Conservation (phyloP, 23 tunicate species). For the Styela clava region DNA sequence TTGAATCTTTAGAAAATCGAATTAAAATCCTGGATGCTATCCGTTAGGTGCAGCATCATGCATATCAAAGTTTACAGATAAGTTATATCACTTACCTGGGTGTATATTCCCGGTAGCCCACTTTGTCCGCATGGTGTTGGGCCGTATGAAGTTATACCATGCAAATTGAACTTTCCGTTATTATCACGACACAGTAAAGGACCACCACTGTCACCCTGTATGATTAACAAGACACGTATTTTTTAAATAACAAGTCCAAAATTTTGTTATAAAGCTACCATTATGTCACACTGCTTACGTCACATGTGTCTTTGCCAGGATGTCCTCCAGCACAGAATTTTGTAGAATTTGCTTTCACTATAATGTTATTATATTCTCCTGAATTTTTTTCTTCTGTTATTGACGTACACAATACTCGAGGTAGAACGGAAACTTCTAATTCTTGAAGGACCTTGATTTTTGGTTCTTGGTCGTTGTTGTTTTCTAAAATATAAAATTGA, state of each 20-base stretch:
- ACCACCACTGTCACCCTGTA: slow-evolving; percentile 73
- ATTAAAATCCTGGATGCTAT: too few relatives aligned
- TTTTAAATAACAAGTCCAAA: background rate
- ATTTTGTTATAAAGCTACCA: too few relatives aligned
- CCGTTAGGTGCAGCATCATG: too few relatives aligned
- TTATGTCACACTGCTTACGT: too few relatives aligned
- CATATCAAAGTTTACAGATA: too few relatives aligned
- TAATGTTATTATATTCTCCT: background rate
- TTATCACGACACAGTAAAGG: slow-evolving; percentile 49
- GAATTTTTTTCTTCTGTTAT: slow-evolving; percentile 15
- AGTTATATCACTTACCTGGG: slow-evolving; percentile 35
- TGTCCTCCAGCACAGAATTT: slow-evolving; percentile 61
- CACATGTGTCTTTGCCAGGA: slow-evolving; percentile 44
- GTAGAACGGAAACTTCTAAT: slow-evolving; percentile 35
- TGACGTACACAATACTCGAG: slow-evolving; percentile 27
- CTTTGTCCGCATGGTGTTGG: slow-evolving; percentile 38
- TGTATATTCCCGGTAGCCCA: slow-evolving; percentile 49
- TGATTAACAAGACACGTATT: background rate
- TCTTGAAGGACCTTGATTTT: slow-evolving; percentile 50
- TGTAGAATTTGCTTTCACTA: slow-evolving; percentile 20
- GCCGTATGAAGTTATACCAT: slow-evolving; percentile 68
- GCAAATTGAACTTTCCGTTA: slow-evolving; percentile 35
- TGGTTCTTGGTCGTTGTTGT: too few relatives aligned
- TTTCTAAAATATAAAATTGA: too few relatives aligned
- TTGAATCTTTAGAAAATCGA: too few relatives aligned